Base-by-base conservation (phyloP, 2,797 vertebrate genomes). In the Phylloscopus collybita region DNA sequence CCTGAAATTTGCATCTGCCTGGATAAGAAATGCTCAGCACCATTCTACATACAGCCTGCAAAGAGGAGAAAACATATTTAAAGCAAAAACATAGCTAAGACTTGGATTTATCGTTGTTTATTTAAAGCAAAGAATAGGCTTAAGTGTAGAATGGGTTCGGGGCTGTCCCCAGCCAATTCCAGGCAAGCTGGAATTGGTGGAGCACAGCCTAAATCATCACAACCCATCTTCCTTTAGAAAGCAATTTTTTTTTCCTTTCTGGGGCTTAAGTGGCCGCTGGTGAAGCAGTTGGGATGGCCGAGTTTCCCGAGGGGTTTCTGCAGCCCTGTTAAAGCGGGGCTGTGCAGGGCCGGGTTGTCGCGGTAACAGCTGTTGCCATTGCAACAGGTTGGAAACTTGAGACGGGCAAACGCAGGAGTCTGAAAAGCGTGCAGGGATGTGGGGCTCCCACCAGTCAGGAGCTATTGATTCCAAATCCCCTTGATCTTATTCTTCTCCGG, bases 321-420 rank as follows among this genome's bases (percentile, higher is more conserved):
- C 25, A 69, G 61, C 50, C 32, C 72, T 42, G 61, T 51, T 44
- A 47, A 44, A 34, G 32, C 2, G 1, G 45, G 49, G 74, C 70
- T 69, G 17, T 44, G 10, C 16, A 2, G 85, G 83, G 42, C 67
- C 0, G 20, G 75, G 85, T 88, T 95, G 88, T 93, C 56, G 53
- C 5, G 69, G 93, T 80, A 95, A 95, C 94, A 96, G 92, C 94
- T 72, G 88, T 94, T 97, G 92, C 88, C 71, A 95, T 92, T 94
- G 86, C 86, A 76, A 92, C 92, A 95, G 80, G 86, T 95, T 93
- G 92, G 95, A 97, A 93, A 94, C 89, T 90, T 92, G 91, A 95
- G 95, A 91, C 78, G 80, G 86, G 86, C 65, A 80, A 93, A 96
- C 2, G 36, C 49, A 50, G 64, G 73, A 88, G 76, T 80, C 85